Base-by-base conservation (phyloP, 2,113 vertebrate species). In the Indri indri region DNA sequence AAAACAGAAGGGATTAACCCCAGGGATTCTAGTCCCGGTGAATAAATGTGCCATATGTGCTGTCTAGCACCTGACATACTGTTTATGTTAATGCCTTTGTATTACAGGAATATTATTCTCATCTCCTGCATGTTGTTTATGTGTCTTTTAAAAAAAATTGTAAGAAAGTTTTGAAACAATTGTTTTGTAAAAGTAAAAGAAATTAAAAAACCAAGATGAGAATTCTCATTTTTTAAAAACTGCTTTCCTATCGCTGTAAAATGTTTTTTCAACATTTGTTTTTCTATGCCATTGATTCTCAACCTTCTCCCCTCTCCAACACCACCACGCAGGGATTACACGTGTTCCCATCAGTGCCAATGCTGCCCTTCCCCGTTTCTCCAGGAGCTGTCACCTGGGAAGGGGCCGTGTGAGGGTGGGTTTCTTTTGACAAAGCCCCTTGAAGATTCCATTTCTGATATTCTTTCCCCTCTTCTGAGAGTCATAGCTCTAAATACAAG, bases 1-100 rank as follows among this genome's bases (percentile, higher is more conserved):
- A 98, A 98, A 50, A 71, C 98, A 95, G 98, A 99, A 88, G 96
- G 97, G 97, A 77, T 83, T 81, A 91, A 76, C 84, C 93, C 90
- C 81, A 95, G 87, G 74, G 68, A 27, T 85, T n/a, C 59, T 68
- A 65, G 34, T 82, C 45, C 23, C 57, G 68, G 93, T 66, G 92
- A 96, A 92, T 98, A 96, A 97, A 90, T 4, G 27, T 47, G 52
- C 52, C 27, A 1, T 22, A 0, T 2, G 6, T 77, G 27, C 73
- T 74, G 2, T 91, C 94, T n/a, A 65, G 25, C 66, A 50, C 97
- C 92, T 79, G 81, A 95, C 93, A 77, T 50, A 20, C n/a, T 66
- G 47, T 86, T 95, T 92, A 95, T 92, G 96, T 76, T 70, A 73
- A 94, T 65, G 79, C 84, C 25, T 95, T 96, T 95, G 96, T 93